These are phyloP conservation scores for Buathra laborator DNA, from an alignment of 2,888 invertebrate species.

Conservation along the genomic window DNA sequence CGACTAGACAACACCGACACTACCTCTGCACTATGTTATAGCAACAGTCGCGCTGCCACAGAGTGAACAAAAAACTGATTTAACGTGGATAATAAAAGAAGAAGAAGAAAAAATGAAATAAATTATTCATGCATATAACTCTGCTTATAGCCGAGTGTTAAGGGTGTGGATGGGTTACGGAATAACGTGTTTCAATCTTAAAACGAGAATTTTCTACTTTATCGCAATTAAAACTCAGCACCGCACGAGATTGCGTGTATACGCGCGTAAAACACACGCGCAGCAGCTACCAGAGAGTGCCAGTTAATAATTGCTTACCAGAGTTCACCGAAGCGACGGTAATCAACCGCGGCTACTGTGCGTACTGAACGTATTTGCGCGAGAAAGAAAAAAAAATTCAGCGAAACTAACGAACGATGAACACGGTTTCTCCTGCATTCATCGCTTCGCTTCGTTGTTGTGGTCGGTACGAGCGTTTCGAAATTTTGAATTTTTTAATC, in stretches of 20 bases:
- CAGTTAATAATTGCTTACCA: constrained; percentile 35
- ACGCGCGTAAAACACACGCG: constrained; percentile 3
- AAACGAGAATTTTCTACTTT: constrained; percentile 21
- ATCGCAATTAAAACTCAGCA: constrained; percentile 32
- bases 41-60: neutral
- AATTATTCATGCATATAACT: constrained; percentile 28
- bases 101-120: neutral
- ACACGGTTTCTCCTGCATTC: neutral
- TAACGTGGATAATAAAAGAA: neutral
- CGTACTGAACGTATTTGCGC: neutral
- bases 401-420: constrained; percentile 22
- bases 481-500: constrained; percentile 32
- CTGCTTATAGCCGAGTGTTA: neutral
- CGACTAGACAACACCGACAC: neutral
- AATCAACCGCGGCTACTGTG: constrained; percentile 29
- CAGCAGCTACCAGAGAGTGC: neutral
- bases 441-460: neutral
- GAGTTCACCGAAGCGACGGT: constrained; percentile 28
- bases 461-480: constrained; percentile 24
- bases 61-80: neutral
- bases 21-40: neutral
- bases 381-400: constrained; percentile 20
- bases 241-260: neutral
- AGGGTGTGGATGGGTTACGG: neutral
- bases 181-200: constrained; percentile 27